A percentile compares a stretch with the other conserved stretches of the same genome.
phyloP scores from a whole-genome alignment of 2,888 invertebrate genomes.

The Andrena trimmerana region DNA sequence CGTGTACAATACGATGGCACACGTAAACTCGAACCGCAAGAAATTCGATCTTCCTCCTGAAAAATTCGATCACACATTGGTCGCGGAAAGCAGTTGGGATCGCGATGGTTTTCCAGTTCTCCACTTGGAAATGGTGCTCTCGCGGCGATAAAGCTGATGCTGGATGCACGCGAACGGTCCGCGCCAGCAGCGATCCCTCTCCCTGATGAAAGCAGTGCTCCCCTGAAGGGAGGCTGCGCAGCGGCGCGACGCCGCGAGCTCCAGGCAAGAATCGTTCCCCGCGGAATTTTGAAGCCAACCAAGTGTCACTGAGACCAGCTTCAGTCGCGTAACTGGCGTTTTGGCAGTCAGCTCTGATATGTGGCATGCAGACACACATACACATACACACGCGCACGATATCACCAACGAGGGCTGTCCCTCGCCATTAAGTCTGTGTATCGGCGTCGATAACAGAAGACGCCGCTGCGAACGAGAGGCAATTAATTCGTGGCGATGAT shows the following conservation, averaged over 20 bases:
- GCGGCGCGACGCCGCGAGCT: no score
- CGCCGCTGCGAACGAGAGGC: constrained; percentile 22
- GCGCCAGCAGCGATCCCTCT: neutral
- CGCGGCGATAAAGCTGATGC: neutral
- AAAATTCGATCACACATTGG: neutral
- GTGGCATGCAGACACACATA: constrained; percentile 54
- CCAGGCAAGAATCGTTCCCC: constrained; percentile 5
- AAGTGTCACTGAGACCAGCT: constrained; percentile 35
- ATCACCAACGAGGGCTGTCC: constrained; percentile 59
- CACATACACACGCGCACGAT: constrained; percentile 45
- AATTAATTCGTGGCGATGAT: constrained; percentile 27
- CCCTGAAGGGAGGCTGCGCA: constrained; percentile 5
- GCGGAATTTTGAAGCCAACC: neutral
- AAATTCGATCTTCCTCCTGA: neutral
- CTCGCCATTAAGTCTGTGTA: constrained; percentile 15
- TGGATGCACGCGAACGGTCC: neutral
- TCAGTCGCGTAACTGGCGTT: constrained; percentile 66
- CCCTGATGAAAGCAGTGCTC: constrained; percentile 1
- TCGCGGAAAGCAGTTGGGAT: neutral
- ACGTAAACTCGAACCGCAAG: constrained; percentile 2
- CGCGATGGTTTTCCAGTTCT: constrained; percentile 9
- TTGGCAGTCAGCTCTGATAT: constrained; percentile 75
- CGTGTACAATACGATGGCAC: constrained; percentile 10
- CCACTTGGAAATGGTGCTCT: neutral
- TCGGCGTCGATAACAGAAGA: constrained; percentile 6